Percentiles rank a stretch among this genome's conserved stretches.
phyloP scores from a whole-genome alignment of 1,140 invertebrate species.

The Thaumatotibia leucotreta region DNA sequence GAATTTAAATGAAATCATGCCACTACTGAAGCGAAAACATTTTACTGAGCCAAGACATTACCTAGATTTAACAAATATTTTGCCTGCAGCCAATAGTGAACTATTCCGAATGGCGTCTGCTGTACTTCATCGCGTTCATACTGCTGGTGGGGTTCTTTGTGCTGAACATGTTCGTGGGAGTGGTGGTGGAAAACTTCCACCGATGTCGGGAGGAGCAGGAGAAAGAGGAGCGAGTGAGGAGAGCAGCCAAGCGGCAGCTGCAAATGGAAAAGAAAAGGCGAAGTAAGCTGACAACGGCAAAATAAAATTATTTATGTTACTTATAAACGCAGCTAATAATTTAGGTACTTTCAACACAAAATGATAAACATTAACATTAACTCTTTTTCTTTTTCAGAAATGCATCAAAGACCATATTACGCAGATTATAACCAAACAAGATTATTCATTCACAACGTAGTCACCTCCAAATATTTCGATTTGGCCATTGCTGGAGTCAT shows the following conservation, averaged over 20 bases:
- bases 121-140: conserved; percentile 99
- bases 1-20: neutral
- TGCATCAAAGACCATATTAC: conserved; percentile 98
- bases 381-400: conserved; percentile 82
- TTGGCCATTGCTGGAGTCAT: conserved; percentile 99
- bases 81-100: conserved; percentile 93
- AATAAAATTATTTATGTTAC: too few relatives aligned
- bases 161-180: conserved; percentile 99
- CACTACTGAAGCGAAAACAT: conserved; percentile 4
- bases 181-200: conserved; percentile 99
- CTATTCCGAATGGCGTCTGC: conserved; percentile 98
- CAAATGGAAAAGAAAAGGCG: conserved; percentile 97
- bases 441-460: conserved; percentile 96
- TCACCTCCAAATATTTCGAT: conserved; percentile 99
- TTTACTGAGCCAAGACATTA: neutral
- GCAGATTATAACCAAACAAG: conserved; percentile 92
- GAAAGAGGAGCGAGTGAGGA: conserved; percentile 96
- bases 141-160: conserved; percentile 99
- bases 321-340: too few relatives aligned
- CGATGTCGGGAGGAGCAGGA: conserved; percentile 99
- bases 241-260: conserved; percentile 94
- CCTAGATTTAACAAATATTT: conserved; percentile 37
- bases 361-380: too few relatives aligned
- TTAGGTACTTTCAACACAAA: too few relatives aligned
- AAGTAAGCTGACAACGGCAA: conserved; percentile 84